phyloP scores from a whole-genome alignment of 2,797 vertebrate species.

The Myotis pilosus region DNA sequence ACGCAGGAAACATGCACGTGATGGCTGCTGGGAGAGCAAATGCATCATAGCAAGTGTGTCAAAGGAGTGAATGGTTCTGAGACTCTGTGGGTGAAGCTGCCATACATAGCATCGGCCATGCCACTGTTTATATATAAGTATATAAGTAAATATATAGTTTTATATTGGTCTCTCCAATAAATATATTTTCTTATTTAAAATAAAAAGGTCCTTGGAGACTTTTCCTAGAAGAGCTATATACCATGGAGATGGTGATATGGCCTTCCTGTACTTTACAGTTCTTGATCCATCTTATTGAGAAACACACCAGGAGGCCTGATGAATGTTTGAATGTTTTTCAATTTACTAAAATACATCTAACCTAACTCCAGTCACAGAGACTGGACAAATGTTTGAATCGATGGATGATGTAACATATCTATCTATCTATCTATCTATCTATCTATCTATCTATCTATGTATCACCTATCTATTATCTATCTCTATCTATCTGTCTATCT shows the following conservation, averaged over 20 bases:
- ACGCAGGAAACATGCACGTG: neutral
- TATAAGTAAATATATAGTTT: neutral
- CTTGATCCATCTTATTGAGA: neutral
- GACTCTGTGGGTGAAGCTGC: neutral
- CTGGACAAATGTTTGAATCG: neutral
- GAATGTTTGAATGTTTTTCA: neutral
- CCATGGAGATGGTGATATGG: accelerated
- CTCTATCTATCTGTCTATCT: neutral
- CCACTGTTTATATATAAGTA: too few relatives aligned
- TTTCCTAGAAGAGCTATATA: neutral
- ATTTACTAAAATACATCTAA: neutral
- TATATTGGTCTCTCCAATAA: neutral
- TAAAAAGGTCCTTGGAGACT: neutral
- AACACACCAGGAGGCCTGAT: neutral
- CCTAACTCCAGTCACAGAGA: neutral
- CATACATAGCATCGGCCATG: neutral
- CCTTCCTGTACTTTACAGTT: neutral
- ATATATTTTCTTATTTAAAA: neutral
- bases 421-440: too few relatives aligned
- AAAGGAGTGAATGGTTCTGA: neutral
- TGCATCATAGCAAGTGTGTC: neutral
- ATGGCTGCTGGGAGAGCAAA: neutral
- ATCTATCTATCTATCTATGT: too few relatives aligned
- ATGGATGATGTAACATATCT: neutral
- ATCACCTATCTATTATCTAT: neutral